Percentiles rank a stretch among this genome's conserved stretches.
Conservation (phyloP, 2,797 vertebrate species). For the Onychomys leucogaster region DNA sequence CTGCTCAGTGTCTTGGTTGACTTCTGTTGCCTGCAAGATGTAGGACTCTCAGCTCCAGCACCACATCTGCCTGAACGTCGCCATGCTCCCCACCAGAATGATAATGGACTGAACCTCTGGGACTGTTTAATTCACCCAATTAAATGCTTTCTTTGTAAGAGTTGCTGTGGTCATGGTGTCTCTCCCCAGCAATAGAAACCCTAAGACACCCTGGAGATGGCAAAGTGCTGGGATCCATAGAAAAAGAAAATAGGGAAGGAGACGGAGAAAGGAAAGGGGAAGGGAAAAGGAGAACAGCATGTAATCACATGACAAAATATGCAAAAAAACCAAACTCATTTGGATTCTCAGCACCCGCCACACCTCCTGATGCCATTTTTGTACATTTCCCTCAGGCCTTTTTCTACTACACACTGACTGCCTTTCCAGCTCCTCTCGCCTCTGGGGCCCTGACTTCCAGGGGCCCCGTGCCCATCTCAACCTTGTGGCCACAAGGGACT, state of each 20-base stretch:
- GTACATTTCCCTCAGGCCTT: not conserved
- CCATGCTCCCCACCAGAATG: not conserved
- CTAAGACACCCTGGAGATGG: not conserved
- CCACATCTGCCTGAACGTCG: not conserved
- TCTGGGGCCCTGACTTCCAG: not conserved
- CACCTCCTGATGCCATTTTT: not conserved
- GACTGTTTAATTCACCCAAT: not conserved
- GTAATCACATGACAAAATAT: not conserved
- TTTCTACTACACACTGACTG: not conserved
- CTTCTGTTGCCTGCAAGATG: not conserved
- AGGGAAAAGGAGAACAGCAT: not conserved
- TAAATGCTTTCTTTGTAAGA: not conserved
- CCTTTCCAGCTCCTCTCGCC: not conserved
- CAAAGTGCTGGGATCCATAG: not conserved
- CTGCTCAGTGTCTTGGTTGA: not conserved
- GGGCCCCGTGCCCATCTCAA: not conserved
- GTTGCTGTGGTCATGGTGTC: not conserved
- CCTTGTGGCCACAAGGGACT: not conserved
- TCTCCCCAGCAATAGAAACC: not conserved
- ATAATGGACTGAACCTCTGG: not conserved
- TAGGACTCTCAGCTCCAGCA: not conserved
- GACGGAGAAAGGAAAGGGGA: no score
- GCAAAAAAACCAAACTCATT: not conserved
- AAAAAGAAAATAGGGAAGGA: not conserved
- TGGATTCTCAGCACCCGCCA: accelerated